Percentiles rank a stretch among this genome's conserved stretches.
Conservation (phyloP, 1,140 invertebrate genomes). For the Aphis gossypii region DNA sequence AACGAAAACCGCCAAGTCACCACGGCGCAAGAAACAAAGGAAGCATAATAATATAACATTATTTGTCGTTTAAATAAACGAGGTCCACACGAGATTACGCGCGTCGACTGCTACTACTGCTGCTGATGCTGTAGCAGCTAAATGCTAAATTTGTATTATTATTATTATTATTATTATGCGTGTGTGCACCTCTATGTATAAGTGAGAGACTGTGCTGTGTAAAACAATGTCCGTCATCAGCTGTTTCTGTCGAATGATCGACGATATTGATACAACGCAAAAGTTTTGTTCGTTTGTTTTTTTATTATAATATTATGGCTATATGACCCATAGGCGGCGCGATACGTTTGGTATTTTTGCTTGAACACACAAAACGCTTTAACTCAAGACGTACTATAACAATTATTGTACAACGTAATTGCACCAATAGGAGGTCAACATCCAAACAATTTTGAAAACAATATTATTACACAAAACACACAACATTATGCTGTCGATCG, state of each 20-base stretch:
- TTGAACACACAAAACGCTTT: neutral
- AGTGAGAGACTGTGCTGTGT: neutral
- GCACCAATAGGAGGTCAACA: neutral
- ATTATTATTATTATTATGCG: neutral
- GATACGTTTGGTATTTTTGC: neutral
- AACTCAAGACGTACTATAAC: neutral
- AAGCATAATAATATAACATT: conserved; percentile 1
- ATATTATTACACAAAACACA: neutral
- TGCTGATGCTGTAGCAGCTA: neutral
- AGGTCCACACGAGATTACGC: neutral
- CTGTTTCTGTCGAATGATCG: neutral
- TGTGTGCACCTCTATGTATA: neutral
- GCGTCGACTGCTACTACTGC: neutral
- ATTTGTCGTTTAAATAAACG: neutral
- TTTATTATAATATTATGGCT: neutral
- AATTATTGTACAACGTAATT: neutral
- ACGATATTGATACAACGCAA: neutral
- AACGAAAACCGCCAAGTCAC: neutral
- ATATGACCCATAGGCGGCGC: neutral
- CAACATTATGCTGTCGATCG: neutral
- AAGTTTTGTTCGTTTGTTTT: neutral
- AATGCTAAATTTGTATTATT: neutral
- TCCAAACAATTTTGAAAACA: neutral
- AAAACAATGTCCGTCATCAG: neutral
- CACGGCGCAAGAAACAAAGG: neutral